Evolutionary conservation across 2,888 invertebrate genomes (phyloP).

Genomic region (Ochropleura leucogaster): DNA sequence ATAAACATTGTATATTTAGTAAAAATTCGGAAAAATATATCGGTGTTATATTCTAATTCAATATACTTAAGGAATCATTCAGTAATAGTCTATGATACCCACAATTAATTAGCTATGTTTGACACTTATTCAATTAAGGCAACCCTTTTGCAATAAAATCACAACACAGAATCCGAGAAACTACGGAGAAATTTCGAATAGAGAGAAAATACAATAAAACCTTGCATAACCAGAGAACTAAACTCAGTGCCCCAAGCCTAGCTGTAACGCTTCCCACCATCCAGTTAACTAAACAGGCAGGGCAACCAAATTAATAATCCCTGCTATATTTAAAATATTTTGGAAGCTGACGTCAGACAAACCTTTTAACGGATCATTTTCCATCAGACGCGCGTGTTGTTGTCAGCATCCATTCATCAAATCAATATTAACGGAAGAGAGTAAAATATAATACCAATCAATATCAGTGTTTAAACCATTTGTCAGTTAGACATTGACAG

Average conservation of each 20-base stretch:
- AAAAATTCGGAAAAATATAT: no score
- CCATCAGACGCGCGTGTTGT: neutral
- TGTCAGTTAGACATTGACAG: conserved; percentile 37
- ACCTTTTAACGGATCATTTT: conserved; percentile 32
- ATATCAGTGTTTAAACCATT: conserved; percentile 25
- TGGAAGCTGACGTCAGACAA: neutral
- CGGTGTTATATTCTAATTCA: no score
- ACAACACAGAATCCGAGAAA: neutral
- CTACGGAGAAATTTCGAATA: neutral
- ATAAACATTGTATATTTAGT: no score
- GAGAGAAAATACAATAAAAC: neutral
- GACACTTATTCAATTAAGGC: neutral
- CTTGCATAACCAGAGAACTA: neutral
- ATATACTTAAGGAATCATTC: no score
- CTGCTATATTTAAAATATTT: neutral
- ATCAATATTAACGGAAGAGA: conserved; percentile 26
- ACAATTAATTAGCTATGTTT: neutral
- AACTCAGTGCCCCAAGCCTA: neutral
- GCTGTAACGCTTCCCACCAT: neutral
- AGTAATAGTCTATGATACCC: neutral
- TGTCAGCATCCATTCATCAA: conserved; percentile 48
- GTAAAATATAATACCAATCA: conserved; percentile 22
- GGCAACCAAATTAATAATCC: neutral
- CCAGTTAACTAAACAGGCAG: neutral
- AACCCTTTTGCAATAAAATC: neutral